Percentiles rank a stretch among this genome's conserved stretches.
Evolutionary conservation across 2,888 invertebrate genomes (phyloP).

Genomic region (Yponomeuta malinellus): DNA sequence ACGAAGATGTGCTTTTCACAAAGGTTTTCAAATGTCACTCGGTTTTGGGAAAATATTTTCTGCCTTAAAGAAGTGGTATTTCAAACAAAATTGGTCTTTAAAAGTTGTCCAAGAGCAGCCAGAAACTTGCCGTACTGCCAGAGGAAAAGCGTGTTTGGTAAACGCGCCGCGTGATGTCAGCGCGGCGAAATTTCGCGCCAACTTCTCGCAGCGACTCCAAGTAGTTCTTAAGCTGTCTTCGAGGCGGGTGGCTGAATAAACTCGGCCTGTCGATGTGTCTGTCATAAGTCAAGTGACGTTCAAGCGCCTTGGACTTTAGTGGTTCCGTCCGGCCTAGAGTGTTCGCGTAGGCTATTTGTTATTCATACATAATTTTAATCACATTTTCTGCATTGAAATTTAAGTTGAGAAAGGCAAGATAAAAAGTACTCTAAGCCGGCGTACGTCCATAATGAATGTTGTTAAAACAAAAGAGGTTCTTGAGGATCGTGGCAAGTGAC

Average conservation of each 20-base stretch:
- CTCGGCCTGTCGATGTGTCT: slow-evolving; percentile 72
- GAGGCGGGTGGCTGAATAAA: slow-evolving; percentile 64
- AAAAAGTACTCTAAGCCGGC: too few relatives aligned
- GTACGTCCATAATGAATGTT: too few relatives aligned
- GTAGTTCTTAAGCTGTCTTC: slow-evolving; percentile 38
- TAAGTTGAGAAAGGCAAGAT: too few relatives aligned
- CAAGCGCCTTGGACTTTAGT: slow-evolving; percentile 37
- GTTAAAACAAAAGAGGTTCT: too few relatives aligned
- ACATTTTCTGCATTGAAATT: too few relatives aligned
- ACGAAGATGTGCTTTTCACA: too few relatives aligned
- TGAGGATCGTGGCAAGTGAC: too few relatives aligned
- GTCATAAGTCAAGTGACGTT: slow-evolving; percentile 66
- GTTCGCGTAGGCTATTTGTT: background rate
- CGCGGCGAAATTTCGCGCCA: background rate
- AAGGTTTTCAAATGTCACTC: too few relatives aligned
- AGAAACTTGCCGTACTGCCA: background rate
- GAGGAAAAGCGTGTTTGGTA: background rate
- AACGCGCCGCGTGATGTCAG: background rate
- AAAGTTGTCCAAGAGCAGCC: background rate
- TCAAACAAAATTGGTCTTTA: background rate
- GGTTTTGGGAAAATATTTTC: background rate
- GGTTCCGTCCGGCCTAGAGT: slow-evolving; percentile 32
- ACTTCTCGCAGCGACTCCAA: slow-evolving; percentile 35
- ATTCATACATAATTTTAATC: too few relatives aligned
- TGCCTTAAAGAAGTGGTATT: background rate